These are phyloP conservation scores for Dicentrarchus labrax DNA, from an alignment of 2,113 vertebrate species.

Conservation along the genomic window DNA sequence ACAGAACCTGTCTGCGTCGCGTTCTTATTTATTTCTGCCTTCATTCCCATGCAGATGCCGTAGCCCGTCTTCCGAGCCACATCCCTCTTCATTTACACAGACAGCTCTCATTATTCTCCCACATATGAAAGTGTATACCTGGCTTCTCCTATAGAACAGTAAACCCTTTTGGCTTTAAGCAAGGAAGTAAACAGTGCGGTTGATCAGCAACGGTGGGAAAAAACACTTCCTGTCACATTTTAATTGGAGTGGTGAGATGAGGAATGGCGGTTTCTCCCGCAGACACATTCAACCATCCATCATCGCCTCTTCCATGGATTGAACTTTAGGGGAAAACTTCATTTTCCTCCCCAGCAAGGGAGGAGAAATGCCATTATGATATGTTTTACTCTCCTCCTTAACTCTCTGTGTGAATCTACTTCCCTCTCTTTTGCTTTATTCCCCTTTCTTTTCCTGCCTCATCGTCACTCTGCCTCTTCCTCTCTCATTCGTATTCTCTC, in stretches of 20 bases:
- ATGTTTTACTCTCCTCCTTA: constrained; percentile 27
- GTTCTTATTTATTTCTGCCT: constrained; percentile 1
- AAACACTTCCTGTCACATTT: constrained; percentile 63
- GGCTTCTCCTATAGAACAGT: neutral
- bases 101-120: constrained; percentile 48
- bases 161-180: constrained; percentile 19
- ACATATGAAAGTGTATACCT: neutral
- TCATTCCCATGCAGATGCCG: constrained; percentile 39
- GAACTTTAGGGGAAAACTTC: constrained; percentile 65
- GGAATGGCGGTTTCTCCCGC: constrained; percentile 51
- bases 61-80: neutral
- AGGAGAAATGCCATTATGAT: constrained; percentile 47
- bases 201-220: constrained; percentile 35
- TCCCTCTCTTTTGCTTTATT: neutral
- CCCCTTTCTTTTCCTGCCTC: neutral
- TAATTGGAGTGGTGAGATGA: constrained; percentile 74
- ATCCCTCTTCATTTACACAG: constrained; percentile 34
- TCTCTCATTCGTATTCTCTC: constrained; percentile 47
- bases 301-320: constrained; percentile 51
- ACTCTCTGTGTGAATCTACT: constrained; percentile 11
- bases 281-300: constrained; percentile 70
- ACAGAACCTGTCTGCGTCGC: neutral
- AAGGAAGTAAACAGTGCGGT: constrained; percentile 45
- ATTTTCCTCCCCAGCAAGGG: constrained; percentile 50
- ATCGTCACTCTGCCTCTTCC: constrained; percentile 20